Conservation (phyloP, 2,888 invertebrate genomes). For the Cancer borealis region DNA sequence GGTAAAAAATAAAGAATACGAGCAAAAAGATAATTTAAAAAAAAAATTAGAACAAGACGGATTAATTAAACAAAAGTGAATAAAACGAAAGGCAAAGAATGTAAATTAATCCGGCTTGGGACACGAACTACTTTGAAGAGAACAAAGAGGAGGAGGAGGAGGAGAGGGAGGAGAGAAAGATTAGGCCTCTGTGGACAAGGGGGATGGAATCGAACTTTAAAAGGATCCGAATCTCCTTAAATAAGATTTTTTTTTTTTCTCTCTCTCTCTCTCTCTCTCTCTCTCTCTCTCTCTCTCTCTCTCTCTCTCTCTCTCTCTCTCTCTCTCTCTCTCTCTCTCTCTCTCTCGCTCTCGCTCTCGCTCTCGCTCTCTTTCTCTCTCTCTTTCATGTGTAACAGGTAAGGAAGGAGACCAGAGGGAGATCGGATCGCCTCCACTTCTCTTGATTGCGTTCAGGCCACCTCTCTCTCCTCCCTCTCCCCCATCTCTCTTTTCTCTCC, state of each 20-base stretch:
- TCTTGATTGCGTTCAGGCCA: background rate
- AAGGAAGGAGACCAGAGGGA: background rate
- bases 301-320: constrained; percentile 3
- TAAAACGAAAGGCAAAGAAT: background rate
- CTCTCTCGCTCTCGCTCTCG: background rate
- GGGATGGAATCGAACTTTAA: constrained; percentile 20
- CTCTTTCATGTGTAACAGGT: background rate
- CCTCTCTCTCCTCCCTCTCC: background rate
- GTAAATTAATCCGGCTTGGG: background rate
- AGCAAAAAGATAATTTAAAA: background rate
- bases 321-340: constrained; percentile 17
- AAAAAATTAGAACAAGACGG: background rate
- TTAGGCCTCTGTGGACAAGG: constrained; percentile 7
- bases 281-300: constrained; percentile 14
- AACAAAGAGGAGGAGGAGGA: constrained; percentile 20
- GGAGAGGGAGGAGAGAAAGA: background rate
- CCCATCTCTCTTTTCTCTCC: background rate
- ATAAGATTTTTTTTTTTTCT: background rate
- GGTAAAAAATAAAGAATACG: background rate
- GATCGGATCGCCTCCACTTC: constrained; percentile 8
- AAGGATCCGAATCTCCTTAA: background rate
- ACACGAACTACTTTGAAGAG: constrained; percentile 10
- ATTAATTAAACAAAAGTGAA: background rate
- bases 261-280: constrained; percentile 1
- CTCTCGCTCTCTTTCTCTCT: background rate